Conservation (phyloP, 2,797 vertebrate genomes). For the Xyrichtys novacula region DNA sequence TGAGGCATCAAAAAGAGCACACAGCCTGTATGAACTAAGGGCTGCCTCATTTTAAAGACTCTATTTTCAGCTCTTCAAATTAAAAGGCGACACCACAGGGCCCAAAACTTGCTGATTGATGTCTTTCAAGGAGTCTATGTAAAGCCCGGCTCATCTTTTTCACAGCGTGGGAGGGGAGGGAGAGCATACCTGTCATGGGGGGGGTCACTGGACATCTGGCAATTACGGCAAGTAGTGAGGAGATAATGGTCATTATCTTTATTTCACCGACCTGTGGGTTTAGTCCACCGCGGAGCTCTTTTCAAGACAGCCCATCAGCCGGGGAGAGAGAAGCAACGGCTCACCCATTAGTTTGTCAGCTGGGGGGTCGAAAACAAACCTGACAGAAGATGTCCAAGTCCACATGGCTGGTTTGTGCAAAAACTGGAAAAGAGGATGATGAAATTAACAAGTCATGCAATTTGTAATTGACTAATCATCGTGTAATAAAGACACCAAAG, state of each 20-base stretch:
- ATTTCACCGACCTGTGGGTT: conserved; percentile 64
- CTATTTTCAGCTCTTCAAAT: conserved; percentile 28
- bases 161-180: conserved; percentile 34
- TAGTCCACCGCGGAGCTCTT: conserved; percentile 27
- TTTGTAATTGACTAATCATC: too few relatives aligned
- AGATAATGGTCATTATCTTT: conserved; percentile 74
- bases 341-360: conserved; percentile 66
- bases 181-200: conserved; percentile 39
- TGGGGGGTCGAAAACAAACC: conserved; percentile 42
- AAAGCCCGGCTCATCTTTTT: conserved; percentile 25
- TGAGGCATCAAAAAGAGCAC: conserved; percentile 19
- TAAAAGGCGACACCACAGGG: conserved; percentile 13
- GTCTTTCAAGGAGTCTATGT: neutral
- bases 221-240: conserved; percentile 60
- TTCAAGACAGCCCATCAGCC: conserved; percentile 50
- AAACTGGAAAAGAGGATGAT: conserved; percentile 11
- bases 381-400: conserved; percentile 42
- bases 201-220: conserved; percentile 57
- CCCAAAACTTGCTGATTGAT: conserved; percentile 21
- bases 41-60: conserved; percentile 5
- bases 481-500: too few relatives aligned
- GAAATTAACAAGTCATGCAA: neutral
- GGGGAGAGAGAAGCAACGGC: conserved; percentile 31
- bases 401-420: conserved; percentile 14
- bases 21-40: conserved; percentile 21